A percentile compares a stretch with the other conserved stretches of the same genome.
Conservation (phyloP, 2,888 invertebrate species). For the Drosophila kambysellisi region DNA sequence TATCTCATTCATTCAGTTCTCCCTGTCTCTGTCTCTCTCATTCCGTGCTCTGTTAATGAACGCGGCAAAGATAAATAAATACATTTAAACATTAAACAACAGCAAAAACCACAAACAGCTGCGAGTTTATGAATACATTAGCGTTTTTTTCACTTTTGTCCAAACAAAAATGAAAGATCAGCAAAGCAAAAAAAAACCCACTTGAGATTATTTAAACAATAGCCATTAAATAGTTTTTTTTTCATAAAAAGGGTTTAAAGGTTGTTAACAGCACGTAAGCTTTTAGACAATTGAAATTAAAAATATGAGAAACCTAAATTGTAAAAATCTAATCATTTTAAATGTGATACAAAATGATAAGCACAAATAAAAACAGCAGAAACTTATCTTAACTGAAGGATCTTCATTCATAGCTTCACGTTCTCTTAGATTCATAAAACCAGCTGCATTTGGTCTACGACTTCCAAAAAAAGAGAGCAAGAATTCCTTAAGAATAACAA, state of each 20-base stretch:
- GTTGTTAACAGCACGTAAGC: neutral
- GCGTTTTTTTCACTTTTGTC: conserved; percentile 37
- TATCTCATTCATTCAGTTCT: conserved; percentile 43
- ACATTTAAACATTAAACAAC: conserved; percentile 36
- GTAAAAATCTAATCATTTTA: neutral
- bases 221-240: conserved; percentile 29
- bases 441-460: neutral
- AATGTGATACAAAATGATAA: neutral
- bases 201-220: conserved; percentile 68
- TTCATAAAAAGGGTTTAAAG: conserved; percentile 14
- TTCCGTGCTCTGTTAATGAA: conserved; percentile 60
- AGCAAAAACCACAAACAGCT: conserved; percentile 39
- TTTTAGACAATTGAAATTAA: neutral
- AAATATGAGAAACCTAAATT: neutral
- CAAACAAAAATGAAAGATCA: conserved; percentile 46
- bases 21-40: neutral
- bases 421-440: neutral
- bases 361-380: neutral
- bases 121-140: conserved; percentile 67
- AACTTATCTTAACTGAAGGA: neutral
- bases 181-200: conserved; percentile 35
- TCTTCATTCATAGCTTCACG: neutral
- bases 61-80: conserved; percentile 75
- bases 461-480: neutral
- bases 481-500: conserved; percentile 4